phyloP scores from a whole-genome alignment of 2,888 invertebrate species.

The Trichogramma dendrolimi region DNA sequence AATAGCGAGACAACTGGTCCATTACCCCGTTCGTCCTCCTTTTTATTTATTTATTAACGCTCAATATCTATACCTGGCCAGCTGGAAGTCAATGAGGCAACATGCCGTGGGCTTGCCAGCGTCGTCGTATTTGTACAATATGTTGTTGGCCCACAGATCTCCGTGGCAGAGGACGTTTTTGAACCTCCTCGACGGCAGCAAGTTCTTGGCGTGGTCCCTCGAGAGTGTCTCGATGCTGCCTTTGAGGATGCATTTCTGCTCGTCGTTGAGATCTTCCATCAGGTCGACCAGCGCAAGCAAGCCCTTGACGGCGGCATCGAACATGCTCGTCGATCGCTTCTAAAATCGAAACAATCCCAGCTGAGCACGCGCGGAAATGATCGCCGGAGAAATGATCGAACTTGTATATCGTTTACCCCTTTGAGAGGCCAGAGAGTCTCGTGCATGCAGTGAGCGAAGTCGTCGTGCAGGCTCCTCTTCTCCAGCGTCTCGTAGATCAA shows the following conservation, averaged over 20 bases:
- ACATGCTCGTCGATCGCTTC: slow-evolving; percentile 25
- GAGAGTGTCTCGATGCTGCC: slow-evolving; percentile 29
- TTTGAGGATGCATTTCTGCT: slow-evolving; percentile 32
- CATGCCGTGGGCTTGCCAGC: slow-evolving; percentile 40
- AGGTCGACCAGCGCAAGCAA: slow-evolving; percentile 38
- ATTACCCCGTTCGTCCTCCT: not conserved
- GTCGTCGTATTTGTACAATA: slow-evolving; percentile 44
- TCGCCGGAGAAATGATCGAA: not conserved
- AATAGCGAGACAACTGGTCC: not conserved
- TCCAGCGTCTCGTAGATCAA: slow-evolving; percentile 47
- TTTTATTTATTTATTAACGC: not conserved
- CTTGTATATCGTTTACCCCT: slow-evolving; percentile 12
- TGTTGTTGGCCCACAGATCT: slow-evolving; percentile 50
- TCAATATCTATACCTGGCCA: slow-evolving; percentile 57
- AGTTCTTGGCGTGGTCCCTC: slow-evolving; percentile 32
- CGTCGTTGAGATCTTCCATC: slow-evolving; percentile 30
- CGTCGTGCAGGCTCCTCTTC: slow-evolving; percentile 36
- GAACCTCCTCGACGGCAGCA: slow-evolving; percentile 38
- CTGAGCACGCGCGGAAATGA: slow-evolving; percentile 17
- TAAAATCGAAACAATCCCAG: slow-evolving; percentile 14
- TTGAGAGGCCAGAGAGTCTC: slow-evolving; percentile 40
- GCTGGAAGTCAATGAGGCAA: slow-evolving; percentile 48
- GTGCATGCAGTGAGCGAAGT: slow-evolving; percentile 38
- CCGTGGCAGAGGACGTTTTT: slow-evolving; percentile 49
- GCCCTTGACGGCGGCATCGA: slow-evolving; percentile 41